Percentiles rank a stretch among this genome's conserved stretches.
These are phyloP conservation scores for Tympanuchus pallidicinctus DNA, from an alignment of 2,113 vertebrate species.

Conservation along the genomic window DNA sequence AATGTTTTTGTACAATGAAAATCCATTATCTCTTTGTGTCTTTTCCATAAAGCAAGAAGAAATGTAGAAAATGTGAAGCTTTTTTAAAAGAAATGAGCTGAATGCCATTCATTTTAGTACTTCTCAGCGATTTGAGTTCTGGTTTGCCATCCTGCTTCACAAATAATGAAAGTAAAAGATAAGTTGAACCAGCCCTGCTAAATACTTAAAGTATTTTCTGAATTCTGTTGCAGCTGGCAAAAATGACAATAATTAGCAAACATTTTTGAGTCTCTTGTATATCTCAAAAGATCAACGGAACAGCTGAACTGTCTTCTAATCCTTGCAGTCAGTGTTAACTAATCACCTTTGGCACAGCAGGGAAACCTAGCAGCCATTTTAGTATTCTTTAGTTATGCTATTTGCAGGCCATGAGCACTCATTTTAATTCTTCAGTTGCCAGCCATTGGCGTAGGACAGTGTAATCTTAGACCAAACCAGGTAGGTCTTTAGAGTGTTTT, in stretches of 20 bases:
- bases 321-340: neutral
- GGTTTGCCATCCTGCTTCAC: fast-evolving
- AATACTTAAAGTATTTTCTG: neutral
- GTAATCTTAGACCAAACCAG: neutral
- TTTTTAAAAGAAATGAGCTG: neutral
- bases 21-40: neutral
- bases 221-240: neutral
- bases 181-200: neutral
- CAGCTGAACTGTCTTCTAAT: neutral
- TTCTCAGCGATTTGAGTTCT: neutral
- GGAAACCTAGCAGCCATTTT: neutral
- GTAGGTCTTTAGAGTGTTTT: neutral
- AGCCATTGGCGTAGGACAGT: neutral
- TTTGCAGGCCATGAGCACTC: neutral
- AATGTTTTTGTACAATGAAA: neutral
- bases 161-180: neutral
- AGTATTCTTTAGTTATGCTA: fast-evolving
- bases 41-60: neutral
- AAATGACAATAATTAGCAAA: neutral
- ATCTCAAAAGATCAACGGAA: neutral
- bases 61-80: neutral
- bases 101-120: neutral
- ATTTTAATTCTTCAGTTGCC: neutral
- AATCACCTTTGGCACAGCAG: neutral
- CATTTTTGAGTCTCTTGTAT: neutral